These are phyloP conservation scores for Poeciliopsis infans DNA, from an alignment of 2,797 vertebrate species.

Conservation along the genomic window DNA sequence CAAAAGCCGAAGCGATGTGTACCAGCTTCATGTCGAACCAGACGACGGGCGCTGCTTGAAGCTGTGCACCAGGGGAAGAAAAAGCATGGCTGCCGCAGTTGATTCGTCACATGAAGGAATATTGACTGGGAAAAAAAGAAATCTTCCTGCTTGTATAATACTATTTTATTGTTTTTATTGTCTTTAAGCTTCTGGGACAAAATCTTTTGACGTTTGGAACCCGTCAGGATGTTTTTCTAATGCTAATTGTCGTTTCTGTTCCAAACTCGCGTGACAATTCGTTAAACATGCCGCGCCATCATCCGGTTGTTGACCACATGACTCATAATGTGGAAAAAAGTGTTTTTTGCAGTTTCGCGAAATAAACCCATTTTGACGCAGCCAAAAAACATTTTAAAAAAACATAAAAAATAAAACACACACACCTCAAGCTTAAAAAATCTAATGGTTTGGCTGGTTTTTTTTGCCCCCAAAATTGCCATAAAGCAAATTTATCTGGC, in stretches of 20 bases:
- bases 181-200: background rate
- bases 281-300: too few species aligned
- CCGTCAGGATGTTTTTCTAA: background rate
- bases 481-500: background rate
- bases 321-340: too few species aligned
- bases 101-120: slow-evolving; percentile 55
- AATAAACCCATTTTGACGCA: too few species aligned
- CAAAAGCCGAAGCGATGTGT: slow-evolving; percentile 73
- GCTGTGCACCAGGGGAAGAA: slow-evolving; percentile 57
- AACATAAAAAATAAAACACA: too few species aligned
- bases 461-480: too few species aligned
- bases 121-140: slow-evolving; percentile 9
- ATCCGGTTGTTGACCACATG: too few species aligned
- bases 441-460: too few species aligned
- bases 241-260: background rate
- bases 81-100: slow-evolving; percentile 49
- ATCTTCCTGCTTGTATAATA: background rate
- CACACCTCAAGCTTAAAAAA: too few species aligned
- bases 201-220: background rate
- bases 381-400: too few species aligned
- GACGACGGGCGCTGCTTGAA: slow-evolving; percentile 66
- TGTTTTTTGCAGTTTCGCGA: too few species aligned
- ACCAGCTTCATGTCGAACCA: slow-evolving; percentile 75
- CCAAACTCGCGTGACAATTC: background rate
- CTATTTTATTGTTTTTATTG: background rate